Evolutionary conservation across 2,888 invertebrate species (phyloP).

Genomic region (Chironomus tentans): DNA sequence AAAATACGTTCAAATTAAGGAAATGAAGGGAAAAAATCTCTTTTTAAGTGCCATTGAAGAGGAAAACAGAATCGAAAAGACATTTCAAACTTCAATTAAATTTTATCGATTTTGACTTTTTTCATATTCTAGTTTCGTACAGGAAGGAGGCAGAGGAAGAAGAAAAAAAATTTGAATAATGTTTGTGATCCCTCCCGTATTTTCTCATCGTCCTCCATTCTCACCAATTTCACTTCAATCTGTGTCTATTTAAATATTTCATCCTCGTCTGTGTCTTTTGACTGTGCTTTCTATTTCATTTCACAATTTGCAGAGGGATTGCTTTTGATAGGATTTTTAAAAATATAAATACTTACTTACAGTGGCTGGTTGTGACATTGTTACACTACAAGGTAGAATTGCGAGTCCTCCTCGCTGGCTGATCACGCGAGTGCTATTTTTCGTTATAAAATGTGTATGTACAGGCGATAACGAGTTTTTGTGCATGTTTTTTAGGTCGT

Average conservation of each 20-base stretch:
- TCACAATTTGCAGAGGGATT: background rate
- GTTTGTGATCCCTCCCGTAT: too few species aligned
- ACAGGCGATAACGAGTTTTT: constrained; percentile 30
- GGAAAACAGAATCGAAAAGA: background rate
- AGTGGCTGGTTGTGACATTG: constrained; percentile 31
- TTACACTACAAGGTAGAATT: constrained; percentile 31
- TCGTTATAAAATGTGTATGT: constrained; percentile 31
- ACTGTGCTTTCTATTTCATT: background rate
- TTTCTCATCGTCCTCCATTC: too few species aligned
- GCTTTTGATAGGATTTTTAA: constrained; percentile 19
- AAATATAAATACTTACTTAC: constrained; percentile 31
- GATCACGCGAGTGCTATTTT: constrained; percentile 31
- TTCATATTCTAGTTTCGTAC: background rate
- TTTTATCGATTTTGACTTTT: constrained; percentile 4
- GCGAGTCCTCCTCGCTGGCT: constrained; percentile 31
- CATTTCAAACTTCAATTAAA: background rate
- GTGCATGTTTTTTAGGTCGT: constrained; percentile 28
- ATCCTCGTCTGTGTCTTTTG: background rate
- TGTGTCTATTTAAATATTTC: too few species aligned
- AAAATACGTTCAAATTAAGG: too few species aligned
- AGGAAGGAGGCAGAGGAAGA: too few species aligned
- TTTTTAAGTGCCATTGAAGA: too few species aligned
- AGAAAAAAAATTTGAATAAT: too few species aligned
- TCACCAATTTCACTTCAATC: too few species aligned
- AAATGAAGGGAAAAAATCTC: too few species aligned